Conservation (phyloP, 2,113 vertebrate species). For the Parotia lawesii region DNA sequence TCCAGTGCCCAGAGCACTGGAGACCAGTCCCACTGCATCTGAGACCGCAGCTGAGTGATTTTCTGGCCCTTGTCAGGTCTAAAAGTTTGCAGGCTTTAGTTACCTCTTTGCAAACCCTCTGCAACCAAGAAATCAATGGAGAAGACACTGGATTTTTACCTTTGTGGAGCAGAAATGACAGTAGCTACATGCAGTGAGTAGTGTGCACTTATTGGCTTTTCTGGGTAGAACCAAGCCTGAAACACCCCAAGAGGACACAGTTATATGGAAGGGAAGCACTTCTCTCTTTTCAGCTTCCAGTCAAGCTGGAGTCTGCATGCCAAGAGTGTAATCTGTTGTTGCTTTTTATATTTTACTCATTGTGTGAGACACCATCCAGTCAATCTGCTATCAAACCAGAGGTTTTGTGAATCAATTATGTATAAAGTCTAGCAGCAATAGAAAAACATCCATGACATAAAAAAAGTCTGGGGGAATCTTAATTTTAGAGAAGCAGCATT, state of each 20-base stretch:
- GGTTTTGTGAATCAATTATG: background rate
- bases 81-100: background rate
- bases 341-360: background rate
- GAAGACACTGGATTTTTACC: background rate
- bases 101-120: background rate
- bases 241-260: background rate
- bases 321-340: background rate
- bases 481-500: slow-evolving; percentile 29
- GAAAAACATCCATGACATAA: background rate
- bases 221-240: background rate
- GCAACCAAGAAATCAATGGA: background rate
- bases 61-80: background rate
- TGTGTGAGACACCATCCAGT: slow-evolving; percentile 8
- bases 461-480: background rate
- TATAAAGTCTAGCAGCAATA: background rate
- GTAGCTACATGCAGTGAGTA: background rate
- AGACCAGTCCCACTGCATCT: background rate
- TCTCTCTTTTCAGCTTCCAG: background rate
- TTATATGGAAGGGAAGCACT: background rate
- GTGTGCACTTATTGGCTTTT: background rate
- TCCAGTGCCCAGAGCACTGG: background rate
- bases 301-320: background rate
- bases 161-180: background rate
- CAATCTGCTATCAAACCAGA: slow-evolving; percentile 1
- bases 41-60: background rate